Evolutionary conservation across 2,888 invertebrate species (phyloP).

Genomic region (Athalia circularis): DNA sequence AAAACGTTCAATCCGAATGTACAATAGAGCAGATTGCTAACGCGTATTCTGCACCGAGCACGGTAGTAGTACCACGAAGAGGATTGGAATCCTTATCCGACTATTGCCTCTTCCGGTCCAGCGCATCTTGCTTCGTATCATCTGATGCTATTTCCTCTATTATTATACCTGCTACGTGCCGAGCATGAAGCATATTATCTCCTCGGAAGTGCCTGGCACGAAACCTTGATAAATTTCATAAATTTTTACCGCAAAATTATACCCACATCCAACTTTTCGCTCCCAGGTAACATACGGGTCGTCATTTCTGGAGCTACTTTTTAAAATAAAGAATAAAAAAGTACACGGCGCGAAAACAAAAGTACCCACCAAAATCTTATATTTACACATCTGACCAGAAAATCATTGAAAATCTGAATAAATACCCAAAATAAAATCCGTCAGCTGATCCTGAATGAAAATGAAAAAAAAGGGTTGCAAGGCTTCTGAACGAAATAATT

Average conservation of each 20-base stretch:
- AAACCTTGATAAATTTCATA: constrained; percentile 37
- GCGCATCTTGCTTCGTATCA: constrained; percentile 48
- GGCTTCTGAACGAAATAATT: no score
- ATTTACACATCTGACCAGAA: no score
- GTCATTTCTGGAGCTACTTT: no score
- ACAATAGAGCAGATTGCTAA: constrained; percentile 31
- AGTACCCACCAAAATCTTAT: no score
- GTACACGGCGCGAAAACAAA: no score
- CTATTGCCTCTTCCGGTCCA: constrained; percentile 48
- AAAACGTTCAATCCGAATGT: constrained; percentile 47
- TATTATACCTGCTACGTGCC: constrained; percentile 64
- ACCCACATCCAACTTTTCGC: not conserved
- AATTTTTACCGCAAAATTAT: constrained; percentile 37
- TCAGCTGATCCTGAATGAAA: no score
- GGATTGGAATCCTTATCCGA: constrained; percentile 52
- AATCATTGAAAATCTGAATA: no score
- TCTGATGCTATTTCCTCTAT: constrained; percentile 60
- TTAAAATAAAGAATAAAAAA: not conserved
- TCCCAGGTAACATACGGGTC: no score
- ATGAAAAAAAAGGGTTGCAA: no score
- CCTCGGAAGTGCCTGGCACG: constrained; percentile 22
- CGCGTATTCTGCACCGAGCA: constrained; percentile 12
- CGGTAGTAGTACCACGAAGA: constrained; percentile 20
- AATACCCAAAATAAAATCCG: no score
- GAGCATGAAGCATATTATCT: constrained; percentile 51